These are phyloP conservation scores for Trinectes maculatus DNA, from an alignment of 2,113 vertebrate genomes.

Conservation along the genomic window DNA sequence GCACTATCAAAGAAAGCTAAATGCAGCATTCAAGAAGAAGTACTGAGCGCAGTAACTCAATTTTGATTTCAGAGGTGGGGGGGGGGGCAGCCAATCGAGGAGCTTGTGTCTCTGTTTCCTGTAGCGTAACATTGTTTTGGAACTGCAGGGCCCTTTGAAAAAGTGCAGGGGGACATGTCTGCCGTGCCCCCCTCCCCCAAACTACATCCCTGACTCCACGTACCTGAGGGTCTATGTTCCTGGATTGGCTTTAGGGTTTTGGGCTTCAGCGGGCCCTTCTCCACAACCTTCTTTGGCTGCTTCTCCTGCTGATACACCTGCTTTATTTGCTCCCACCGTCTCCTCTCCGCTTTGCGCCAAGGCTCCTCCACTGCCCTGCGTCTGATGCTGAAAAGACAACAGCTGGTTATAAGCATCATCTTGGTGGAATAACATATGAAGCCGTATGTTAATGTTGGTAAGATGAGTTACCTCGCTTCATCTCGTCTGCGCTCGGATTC, in stretches of 20 bases:
- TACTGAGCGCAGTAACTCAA: too few relatives aligned
- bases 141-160: too few relatives aligned
- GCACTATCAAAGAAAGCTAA: too few relatives aligned
- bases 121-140: too few relatives aligned
- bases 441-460: rapidly evolving
- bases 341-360: conserved; percentile 94
- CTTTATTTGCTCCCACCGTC: conserved; percentile 93
- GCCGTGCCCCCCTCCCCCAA: too few relatives aligned
- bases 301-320: conserved; percentile 94
- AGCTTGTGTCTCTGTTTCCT: too few relatives aligned
- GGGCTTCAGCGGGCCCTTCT: conserved; percentile 89
- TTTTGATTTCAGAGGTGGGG: too few relatives aligned
- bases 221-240: conserved; percentile 88
- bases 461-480: conserved; percentile 85
- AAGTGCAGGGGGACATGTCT: too few relatives aligned
- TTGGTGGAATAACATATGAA: background rate
- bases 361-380: conserved; percentile 95
- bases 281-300: conserved; percentile 93
- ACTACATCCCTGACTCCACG: too few relatives aligned
- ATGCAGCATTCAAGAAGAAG: too few relatives aligned
- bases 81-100: too few relatives aligned
- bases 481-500: conserved; percentile 93
- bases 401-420: background rate
- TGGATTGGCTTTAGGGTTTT: conserved; percentile 86
- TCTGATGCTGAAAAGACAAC: conserved; percentile 68